Evolutionary conservation across 2,797 vertebrate genomes (phyloP).

Genomic region (Syngnathus acus): DNA sequence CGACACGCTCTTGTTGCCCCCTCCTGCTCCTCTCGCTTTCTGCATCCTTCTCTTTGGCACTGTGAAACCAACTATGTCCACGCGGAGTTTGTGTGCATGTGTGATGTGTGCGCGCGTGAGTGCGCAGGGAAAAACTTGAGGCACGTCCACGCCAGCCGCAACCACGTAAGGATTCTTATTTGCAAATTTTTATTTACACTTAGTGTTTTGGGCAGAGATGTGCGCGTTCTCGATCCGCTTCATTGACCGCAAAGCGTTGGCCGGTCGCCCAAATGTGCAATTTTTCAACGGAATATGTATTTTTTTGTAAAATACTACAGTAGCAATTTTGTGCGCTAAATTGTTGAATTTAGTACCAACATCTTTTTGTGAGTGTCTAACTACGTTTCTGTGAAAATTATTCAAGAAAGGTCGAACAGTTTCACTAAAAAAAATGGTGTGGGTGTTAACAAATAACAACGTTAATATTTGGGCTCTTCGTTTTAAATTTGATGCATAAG

Average conservation of each 20-base stretch:
- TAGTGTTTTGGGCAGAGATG: not conserved
- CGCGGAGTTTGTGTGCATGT: slow-evolving; percentile 25
- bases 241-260: slow-evolving; percentile 1
- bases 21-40: slow-evolving; percentile 37
- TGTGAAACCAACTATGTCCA: slow-evolving; percentile 60
- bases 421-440: not conserved
- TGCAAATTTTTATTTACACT: not conserved
- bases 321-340: not conserved
- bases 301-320: not conserved
- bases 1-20: not conserved
- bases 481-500: not conserved
- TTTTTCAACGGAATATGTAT: not conserved
- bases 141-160: slow-evolving; percentile 43
- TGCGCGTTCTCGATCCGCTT: not conserved
- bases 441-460: not conserved
- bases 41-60: slow-evolving; percentile 46
- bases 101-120: slow-evolving; percentile 8
- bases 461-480: not conserved
- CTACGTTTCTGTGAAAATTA: not conserved
- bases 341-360: not conserved
- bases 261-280: not conserved
- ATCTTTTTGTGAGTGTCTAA: not conserved
- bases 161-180: slow-evolving; percentile 16
- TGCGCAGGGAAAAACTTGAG: slow-evolving; percentile 47
- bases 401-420: not conserved